Evolutionary conservation across 64 coral and sea anemone genomes (phyloP).

Genomic region (Pachyseris speciosa): DNA sequence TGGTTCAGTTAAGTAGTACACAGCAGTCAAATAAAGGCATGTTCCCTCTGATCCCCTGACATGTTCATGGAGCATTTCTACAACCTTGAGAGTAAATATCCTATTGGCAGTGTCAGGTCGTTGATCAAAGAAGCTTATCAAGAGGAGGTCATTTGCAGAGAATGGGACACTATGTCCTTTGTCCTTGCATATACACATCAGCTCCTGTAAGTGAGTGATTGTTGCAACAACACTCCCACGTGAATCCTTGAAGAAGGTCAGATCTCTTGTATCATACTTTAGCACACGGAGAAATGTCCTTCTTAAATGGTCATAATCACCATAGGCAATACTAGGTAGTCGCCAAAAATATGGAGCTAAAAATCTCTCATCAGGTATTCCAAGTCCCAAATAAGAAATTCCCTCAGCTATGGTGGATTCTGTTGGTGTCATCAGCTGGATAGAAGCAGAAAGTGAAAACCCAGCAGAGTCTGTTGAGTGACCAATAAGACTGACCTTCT

Average conservation of each 20-base stretch:
- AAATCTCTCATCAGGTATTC: constrained; percentile 44
- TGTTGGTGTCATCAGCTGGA: constrained; percentile 54
- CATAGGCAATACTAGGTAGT: constrained; percentile 50
- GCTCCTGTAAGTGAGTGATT: too few species aligned
- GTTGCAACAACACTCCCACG: too few species aligned
- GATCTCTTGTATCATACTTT: constrained; percentile 62
- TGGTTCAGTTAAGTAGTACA: constrained; percentile 19
- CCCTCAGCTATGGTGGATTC: constrained; percentile 23
- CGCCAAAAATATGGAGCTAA: constrained; percentile 61
- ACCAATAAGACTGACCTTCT: constrained; percentile 22
- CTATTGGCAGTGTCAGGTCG: constrained; percentile 46
- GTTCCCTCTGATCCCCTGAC: constrained; percentile 29
- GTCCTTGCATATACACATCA: too few species aligned
- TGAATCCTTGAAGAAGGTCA: constrained; percentile 66
- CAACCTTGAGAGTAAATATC: constrained; percentile 35
- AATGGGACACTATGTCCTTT: too few species aligned
- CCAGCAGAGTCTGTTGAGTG: constrained; percentile 57
- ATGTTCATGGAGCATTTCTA: constrained; percentile 41
- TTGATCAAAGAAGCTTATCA: constrained; percentile 60
- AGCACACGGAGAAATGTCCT: constrained; percentile 65
- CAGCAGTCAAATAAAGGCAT: constrained; percentile 21
- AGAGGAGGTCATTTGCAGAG: too few species aligned
- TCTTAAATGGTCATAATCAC: constrained; percentile 59
- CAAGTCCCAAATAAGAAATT: constrained; percentile 63
- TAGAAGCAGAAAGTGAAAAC: constrained; percentile 27